Conservation (phyloP, 2,113 vertebrate genomes). For the Eonycteris spelaea region DNA sequence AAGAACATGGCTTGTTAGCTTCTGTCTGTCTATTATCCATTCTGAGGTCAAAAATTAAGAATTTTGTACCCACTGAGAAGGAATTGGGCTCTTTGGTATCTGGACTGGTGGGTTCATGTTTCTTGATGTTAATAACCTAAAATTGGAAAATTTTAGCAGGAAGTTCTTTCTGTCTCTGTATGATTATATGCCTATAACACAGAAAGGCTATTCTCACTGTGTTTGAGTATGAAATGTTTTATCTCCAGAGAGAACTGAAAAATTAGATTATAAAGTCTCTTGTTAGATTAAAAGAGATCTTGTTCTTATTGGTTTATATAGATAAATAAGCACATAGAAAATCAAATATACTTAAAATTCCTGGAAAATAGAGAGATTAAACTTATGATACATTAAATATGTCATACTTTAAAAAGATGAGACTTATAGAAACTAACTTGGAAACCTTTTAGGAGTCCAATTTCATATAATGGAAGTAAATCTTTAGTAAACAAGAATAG, state of each 20-base stretch:
- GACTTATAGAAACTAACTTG: neutral
- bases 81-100: neutral
- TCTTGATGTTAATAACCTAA: neutral
- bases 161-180: neutral
- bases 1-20: neutral
- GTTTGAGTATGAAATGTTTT: neutral
- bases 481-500: neutral
- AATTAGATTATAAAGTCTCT: neutral
- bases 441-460: neutral
- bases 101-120: neutral
- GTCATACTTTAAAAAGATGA: neutral
- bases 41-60: neutral
- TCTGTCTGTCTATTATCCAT: neutral
- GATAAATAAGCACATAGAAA: constrained; percentile 3
- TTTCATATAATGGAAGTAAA: neutral
- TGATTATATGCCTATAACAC: neutral
- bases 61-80: neutral
- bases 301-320: neutral
- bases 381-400: neutral
- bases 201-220: neutral
- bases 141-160: neutral
- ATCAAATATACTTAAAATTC: neutral
- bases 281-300: neutral
- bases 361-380: neutral
- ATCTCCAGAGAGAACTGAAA: neutral